Base-by-base conservation (phyloP, 1,140 invertebrate species). In the Trichonephila inaurata region DNA sequence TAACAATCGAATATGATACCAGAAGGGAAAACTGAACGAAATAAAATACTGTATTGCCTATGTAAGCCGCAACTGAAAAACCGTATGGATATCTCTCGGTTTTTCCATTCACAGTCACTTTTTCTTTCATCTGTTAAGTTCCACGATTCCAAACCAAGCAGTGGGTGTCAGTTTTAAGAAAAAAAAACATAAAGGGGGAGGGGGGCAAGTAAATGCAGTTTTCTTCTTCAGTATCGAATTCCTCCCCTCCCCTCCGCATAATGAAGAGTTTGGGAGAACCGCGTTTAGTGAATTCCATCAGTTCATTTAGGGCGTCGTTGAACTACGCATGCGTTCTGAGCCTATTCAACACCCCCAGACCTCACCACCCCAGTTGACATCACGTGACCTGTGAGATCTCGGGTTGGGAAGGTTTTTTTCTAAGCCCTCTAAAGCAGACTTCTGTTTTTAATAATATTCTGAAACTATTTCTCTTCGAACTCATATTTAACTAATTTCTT, bases 251-350 rank as follows among this genome's bases (percentile, higher is more conserved):
- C 66, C 66, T 24, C 12, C n/a, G 2, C 16, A 69, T 69, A 69
- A 28, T 69, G 66, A 28, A 69, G 10, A n/a, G 66, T 24, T 24
- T 69, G 66, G 66, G 66, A 69, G 66, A 69, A 69, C 66, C 66
- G 66, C 14, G n/a, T 69, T 4, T 69, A 28, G 21, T 24, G 66
- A 69, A 69, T 69, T 69, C 66, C 66, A 69, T 24, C 24, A 69
- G 66, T 69, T 69, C 66, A 69, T 69, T 28, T 69, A 24, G 66
- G 66, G 66, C 66, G 66, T 69, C n/a, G 66, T 69, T 69, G 24
- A n/a, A 69, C 66, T 69, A 69, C 66, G 66, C 66, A 69, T 69
- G 66, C 66, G 66, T 24, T 14, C 24, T 69, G 66, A 24, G 66
- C 51, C 51, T 51, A 51, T 51, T 10, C 51, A 51, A 51, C 51